phyloP scores from a whole-genome alignment of 1,140 invertebrate genomes.

The Lordiphosa stackelbergi region DNA sequence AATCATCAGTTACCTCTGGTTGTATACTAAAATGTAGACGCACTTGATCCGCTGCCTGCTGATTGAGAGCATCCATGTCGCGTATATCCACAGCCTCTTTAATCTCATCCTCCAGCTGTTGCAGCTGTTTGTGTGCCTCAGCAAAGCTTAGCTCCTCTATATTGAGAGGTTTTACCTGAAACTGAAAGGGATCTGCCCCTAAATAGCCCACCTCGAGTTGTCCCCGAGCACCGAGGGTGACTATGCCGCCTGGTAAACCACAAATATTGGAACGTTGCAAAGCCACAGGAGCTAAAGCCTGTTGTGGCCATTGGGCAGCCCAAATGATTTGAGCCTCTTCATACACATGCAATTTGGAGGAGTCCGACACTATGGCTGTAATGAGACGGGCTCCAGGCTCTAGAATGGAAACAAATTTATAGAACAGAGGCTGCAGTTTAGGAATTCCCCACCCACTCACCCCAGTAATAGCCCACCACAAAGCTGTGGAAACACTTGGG shows the following conservation, averaged over 20 bases:
- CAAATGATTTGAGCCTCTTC: constrained; percentile 85
- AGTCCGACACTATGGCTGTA: constrained; percentile 80
- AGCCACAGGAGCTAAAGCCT: constrained; percentile 57
- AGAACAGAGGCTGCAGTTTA: no score
- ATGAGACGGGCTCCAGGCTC: constrained; percentile 80
- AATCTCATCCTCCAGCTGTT: constrained; percentile 74
- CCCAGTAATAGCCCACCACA: constrained; percentile 73
- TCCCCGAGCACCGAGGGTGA: constrained; percentile 56
- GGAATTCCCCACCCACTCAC: constrained; percentile 2
- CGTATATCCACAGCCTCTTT: constrained; percentile 68
- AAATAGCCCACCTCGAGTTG: constrained; percentile 64
- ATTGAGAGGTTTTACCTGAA: constrained; percentile 68
- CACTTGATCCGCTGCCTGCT: constrained; percentile 65
- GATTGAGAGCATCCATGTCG: constrained; percentile 64
- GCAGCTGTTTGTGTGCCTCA: constrained; percentile 68
- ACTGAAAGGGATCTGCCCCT: constrained; percentile 69
- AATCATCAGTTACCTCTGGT: constrained; percentile 38
- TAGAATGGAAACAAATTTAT: constrained; percentile 31
- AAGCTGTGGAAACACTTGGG: constrained; percentile 73
- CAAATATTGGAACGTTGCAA: constrained; percentile 70
- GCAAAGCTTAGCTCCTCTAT: constrained; percentile 62
- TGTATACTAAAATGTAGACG: constrained; percentile 56
- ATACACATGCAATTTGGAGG: constrained; percentile 83
- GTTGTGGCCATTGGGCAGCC: constrained; percentile 82
- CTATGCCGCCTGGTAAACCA: constrained; percentile 59